A percentile compares a stretch with the other conserved stretches of the same genome.
Conservation (phyloP, 2,888 invertebrate genomes). For the Thera obeliscata region DNA sequence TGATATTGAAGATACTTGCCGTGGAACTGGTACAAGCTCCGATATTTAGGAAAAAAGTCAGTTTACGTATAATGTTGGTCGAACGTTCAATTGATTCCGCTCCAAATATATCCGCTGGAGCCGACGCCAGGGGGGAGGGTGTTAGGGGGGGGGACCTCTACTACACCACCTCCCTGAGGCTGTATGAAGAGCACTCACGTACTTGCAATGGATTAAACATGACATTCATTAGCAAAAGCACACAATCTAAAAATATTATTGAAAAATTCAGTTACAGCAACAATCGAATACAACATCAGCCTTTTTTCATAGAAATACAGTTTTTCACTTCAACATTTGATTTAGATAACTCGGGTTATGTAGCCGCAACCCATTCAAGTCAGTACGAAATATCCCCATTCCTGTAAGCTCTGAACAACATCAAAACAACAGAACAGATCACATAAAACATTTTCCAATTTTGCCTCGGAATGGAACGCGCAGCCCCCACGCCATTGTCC, state of each 20-base stretch:
- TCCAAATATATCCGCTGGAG: not conserved
- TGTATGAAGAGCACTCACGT: no score
- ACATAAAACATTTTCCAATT: conserved; percentile 25
- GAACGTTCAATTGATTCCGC: not conserved
- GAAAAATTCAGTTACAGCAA: no score
- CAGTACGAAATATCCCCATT: conserved; percentile 5
- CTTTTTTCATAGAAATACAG: no score
- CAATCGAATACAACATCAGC: no score
- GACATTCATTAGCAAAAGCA: no score
- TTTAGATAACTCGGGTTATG: not conserved
- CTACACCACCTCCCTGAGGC: no score
- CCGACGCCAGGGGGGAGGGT: not conserved
- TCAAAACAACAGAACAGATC: conserved; percentile 9
- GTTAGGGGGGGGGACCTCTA: not conserved
- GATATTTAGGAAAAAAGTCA: no score
- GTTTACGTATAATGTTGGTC: not conserved
- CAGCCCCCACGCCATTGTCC: not conserved
- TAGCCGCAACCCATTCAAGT: conserved; percentile 1
- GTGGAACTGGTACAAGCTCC: no score
- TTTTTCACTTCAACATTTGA: not conserved
- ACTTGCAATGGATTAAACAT: no score
- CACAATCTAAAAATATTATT: no score
- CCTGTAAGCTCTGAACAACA: conserved; percentile 7
- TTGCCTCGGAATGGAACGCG: not conserved
- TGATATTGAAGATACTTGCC: no score